These are phyloP conservation scores for Hycleus cichorii DNA, from an alignment of 1,140 invertebrate genomes.

Conservation along the genomic window DNA sequence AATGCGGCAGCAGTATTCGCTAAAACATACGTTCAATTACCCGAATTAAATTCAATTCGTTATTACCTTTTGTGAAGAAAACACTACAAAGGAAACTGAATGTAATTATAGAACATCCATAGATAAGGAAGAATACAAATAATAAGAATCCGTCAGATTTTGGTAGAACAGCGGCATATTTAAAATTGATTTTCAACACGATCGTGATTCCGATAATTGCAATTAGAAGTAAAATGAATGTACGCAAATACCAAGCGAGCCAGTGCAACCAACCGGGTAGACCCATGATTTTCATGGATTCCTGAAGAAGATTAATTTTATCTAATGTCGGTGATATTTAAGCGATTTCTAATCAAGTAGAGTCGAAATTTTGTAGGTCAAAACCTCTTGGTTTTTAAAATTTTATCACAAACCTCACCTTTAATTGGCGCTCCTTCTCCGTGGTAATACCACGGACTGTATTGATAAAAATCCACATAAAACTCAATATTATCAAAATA, in stretches of 20 bases:
- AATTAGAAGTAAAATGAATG: conserved; percentile 61
- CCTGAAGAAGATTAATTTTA: conserved; percentile 8
- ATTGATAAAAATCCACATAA: conserved; percentile 70
- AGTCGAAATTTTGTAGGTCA: too few relatives aligned
- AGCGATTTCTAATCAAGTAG: too few relatives aligned
- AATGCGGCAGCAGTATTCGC: conserved; percentile 66
- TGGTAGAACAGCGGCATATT: conserved; percentile 19
- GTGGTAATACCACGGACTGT: conserved; percentile 61
- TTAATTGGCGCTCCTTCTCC: conserved; percentile 58
- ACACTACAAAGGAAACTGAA: conserved; percentile 63
- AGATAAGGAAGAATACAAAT: conserved; percentile 48
- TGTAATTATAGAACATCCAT: conserved; percentile 51
- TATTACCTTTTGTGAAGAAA: conserved; percentile 51
- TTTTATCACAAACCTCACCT: conserved; percentile 38
- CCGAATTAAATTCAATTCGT: too few relatives aligned
- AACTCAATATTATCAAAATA: conserved; percentile 68
- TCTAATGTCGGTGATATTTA: too few relatives aligned
- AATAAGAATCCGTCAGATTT: conserved; percentile 4
- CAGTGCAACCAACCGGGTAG: conserved; percentile 75
- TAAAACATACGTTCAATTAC: too few relatives aligned
- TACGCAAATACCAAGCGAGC: conserved; percentile 75
- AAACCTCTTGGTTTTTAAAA: too few relatives aligned
- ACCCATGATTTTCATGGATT: conserved; percentile 56
- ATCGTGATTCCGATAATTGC: conserved; percentile 50
- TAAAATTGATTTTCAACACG: conserved; percentile 29